These are phyloP conservation scores for Casuarius casuarius DNA, from an alignment of 2,113 vertebrate species.

Conservation along the genomic window DNA sequence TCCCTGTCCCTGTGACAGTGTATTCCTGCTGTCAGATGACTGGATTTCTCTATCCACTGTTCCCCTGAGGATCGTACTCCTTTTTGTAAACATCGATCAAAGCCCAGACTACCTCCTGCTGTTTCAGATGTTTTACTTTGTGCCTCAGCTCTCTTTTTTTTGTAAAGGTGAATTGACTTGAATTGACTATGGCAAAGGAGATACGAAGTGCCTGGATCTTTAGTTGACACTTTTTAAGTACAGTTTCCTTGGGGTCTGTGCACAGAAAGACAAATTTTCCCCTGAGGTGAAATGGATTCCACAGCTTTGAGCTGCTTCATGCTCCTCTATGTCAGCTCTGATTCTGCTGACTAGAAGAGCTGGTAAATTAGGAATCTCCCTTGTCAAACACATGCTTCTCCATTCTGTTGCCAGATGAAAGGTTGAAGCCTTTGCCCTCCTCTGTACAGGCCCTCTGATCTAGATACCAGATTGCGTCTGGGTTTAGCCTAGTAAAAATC, in stretches of 20 bases:
- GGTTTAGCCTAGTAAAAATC: neutral
- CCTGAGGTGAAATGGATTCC: neutral
- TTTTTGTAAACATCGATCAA: neutral
- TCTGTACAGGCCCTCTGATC: neutral
- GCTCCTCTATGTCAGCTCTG: neutral
- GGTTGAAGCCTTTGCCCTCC: neutral
- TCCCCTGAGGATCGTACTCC: neutral
- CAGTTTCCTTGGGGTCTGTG: neutral
- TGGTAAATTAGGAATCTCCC: neutral
- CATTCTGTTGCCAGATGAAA: neutral
- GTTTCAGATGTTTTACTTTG: neutral
- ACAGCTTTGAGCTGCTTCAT: neutral
- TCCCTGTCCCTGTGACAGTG: neutral
- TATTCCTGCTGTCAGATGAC: neutral
- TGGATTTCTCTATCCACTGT: neutral
- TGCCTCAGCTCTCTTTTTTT: neutral
- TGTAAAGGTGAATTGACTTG: neutral
- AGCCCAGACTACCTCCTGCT: neutral
- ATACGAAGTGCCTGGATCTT: neutral
- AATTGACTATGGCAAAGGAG: neutral
- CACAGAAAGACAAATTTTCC: neutral
- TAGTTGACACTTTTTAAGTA: fast-evolving
- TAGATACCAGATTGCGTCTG: neutral
- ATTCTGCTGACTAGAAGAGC: neutral
- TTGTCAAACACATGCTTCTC: neutral